phyloP scores from a whole-genome alignment of 2,888 invertebrate species.

The Cyclophora punctaria region DNA sequence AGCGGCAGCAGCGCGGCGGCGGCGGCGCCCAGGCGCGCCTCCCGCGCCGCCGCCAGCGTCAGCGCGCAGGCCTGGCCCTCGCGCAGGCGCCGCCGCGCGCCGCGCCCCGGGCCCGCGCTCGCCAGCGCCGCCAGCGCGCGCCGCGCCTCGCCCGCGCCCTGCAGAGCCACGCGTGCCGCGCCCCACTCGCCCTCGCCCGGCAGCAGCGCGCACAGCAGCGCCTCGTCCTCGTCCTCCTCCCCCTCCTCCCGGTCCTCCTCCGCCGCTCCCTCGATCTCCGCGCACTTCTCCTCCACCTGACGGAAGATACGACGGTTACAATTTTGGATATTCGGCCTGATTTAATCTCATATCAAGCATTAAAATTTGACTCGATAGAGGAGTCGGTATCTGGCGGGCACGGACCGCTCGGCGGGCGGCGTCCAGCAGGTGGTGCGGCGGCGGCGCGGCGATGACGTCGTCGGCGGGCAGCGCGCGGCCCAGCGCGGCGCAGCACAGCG shows the following conservation, averaged over 20 bases:
- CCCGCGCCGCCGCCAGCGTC: slow-evolving; percentile 11
- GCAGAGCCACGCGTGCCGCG: slow-evolving; percentile 22
- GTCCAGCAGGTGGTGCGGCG: slow-evolving; percentile 26
- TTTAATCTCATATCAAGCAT: slow-evolving; percentile 7
- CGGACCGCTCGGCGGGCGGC: slow-evolving; percentile 28
- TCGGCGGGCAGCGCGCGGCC: slow-evolving; percentile 11
- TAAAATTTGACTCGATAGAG: not conserved
- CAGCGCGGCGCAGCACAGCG: slow-evolving; percentile 31
- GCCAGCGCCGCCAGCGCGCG: slow-evolving; percentile 44
- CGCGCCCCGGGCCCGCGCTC: slow-evolving; percentile 21
- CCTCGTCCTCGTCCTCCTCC: slow-evolving; percentile 14
- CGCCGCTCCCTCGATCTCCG: slow-evolving; percentile 1
- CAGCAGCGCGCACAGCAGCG: slow-evolving; percentile 15
- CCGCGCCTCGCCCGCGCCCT: slow-evolving; percentile 26
- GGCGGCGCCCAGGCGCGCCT: slow-evolving; percentile 9
- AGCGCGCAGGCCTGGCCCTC: slow-evolving; percentile 29
- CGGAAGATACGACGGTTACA: no score
- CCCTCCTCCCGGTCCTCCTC: slow-evolving; percentile 3
- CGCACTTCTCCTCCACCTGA: slow-evolving; percentile 22
- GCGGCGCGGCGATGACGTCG: slow-evolving; percentile 14
- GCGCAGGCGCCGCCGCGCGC: slow-evolving; percentile 20
- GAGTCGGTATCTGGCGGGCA: slow-evolving; percentile 20
- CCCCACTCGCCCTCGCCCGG: slow-evolving; percentile 36
- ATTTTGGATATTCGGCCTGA: slow-evolving; percentile 4
- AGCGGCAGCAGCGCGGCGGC: slow-evolving; percentile 14